These are phyloP conservation scores for Gari tellinella DNA, from an alignment of 2,888 invertebrate species.

Conservation along the genomic window DNA sequence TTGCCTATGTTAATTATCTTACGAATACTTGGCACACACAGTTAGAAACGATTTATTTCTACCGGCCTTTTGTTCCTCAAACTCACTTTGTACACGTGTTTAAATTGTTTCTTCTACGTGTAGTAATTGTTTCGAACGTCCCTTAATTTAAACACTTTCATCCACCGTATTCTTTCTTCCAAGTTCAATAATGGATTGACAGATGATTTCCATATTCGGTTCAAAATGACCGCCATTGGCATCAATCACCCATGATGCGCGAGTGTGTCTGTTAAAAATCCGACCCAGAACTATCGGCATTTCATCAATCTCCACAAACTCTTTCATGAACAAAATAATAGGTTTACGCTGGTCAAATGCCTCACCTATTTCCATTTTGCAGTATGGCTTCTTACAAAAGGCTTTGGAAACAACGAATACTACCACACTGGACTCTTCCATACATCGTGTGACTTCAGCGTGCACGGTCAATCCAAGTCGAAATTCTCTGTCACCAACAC, in stretches of 20 bases:
- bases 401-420: constrained; percentile 23
- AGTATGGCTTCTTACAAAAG: constrained; percentile 28
- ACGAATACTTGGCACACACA: no score
- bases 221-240: constrained; percentile 21
- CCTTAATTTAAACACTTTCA: no score
- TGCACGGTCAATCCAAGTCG: constrained; percentile 14
- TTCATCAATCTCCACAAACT: constrained; percentile 8
- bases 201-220: constrained; percentile 17
- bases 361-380: constrained; percentile 25
- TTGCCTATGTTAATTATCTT: no score
- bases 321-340: constrained; percentile 13
- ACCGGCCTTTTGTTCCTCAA: no score
- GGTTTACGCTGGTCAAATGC: constrained; percentile 24
- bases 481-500: constrained; percentile 17
- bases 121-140: no score
- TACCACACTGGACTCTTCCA: constrained; percentile 21
- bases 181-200: constrained; percentile 22
- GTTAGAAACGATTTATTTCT: no score
- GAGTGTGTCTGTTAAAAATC: constrained; percentile 25
- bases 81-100: no score
- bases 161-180: neutral
- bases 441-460: constrained; percentile 24
- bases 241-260: constrained; percentile 17
- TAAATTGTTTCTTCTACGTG: no score
- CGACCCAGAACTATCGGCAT: constrained; percentile 18